Conservation (phyloP, 2,797 vertebrate species). For the Coccyzus lansbergi region DNA sequence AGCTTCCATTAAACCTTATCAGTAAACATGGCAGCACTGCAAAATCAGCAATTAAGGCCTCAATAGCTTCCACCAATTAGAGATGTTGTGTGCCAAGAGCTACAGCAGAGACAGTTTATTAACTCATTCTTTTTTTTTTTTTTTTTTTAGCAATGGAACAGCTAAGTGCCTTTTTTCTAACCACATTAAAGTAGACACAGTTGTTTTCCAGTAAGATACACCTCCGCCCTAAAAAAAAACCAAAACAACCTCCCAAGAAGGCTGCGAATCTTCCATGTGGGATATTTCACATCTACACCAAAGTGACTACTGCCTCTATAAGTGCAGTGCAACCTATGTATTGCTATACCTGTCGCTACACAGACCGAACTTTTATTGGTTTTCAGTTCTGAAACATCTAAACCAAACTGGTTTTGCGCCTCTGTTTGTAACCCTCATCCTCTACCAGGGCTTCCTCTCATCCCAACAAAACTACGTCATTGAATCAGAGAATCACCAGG, state of each 20-base stretch:
- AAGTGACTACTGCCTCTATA: background rate
- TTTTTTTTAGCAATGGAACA: background rate
- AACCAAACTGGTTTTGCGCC: background rate
- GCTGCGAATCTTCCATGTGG: constrained; percentile 10
- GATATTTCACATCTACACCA: background rate
- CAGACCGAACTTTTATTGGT: background rate
- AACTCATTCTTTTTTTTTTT: constrained; percentile 52
- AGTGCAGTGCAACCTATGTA: background rate
- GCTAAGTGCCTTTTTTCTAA: constrained; percentile 40
- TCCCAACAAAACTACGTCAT: background rate
- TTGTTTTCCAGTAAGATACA: background rate
- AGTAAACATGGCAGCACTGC: constrained; percentile 65
- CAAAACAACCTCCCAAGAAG: background rate
- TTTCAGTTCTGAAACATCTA: background rate
- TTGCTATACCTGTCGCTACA: background rate
- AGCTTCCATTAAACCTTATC: constrained; percentile 65
- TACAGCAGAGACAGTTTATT: constrained; percentile 51
- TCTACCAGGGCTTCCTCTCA: background rate
- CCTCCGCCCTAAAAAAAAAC: constrained; percentile 2
- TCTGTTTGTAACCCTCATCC: background rate
- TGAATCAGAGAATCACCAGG: too few species aligned
- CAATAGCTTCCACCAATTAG: constrained; percentile 65
- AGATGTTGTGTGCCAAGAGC: constrained; percentile 34
- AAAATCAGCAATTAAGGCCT: constrained; percentile 70
- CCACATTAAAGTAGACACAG: constrained; percentile 35